These are phyloP conservation scores for Piliocolobus tephrosceles DNA, from an alignment of 2,113 vertebrate species.

Conservation along the genomic window DNA sequence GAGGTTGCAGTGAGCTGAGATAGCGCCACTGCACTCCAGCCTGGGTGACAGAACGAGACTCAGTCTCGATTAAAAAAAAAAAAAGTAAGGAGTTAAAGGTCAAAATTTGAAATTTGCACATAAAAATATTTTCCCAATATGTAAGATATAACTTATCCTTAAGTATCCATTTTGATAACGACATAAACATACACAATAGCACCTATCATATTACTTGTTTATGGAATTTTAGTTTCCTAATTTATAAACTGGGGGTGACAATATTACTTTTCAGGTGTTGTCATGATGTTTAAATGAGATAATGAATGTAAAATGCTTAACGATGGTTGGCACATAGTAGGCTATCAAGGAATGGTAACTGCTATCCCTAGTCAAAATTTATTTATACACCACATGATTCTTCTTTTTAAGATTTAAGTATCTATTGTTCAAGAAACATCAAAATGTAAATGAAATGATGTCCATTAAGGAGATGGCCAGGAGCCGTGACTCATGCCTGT, in stretches of 20 bases:
- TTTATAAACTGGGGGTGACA: background rate
- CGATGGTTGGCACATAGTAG: background rate
- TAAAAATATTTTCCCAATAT: slow-evolving; percentile 39
- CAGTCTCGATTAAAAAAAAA: no score
- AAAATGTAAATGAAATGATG: slow-evolving; percentile 34
- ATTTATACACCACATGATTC: slow-evolving; percentile 4
- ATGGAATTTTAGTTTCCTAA: slow-evolving; percentile 22
- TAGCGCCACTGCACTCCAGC: no score
- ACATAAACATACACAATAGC: background rate
- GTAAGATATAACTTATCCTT: slow-evolving; percentile 42
- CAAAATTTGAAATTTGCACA: slow-evolving; percentile 25
- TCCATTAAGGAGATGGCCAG: background rate
- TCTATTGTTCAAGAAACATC: background rate
- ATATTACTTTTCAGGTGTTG: background rate
- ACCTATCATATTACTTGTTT: background rate
- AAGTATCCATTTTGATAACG: background rate
- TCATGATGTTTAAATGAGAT: background rate
- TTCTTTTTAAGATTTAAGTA: background rate
- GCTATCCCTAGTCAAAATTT: background rate
- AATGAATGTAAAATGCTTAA: slow-evolving; percentile 33
- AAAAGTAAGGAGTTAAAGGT: background rate
- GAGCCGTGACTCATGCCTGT: no score
- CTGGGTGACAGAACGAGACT: no score
- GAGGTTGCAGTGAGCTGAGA: no score
- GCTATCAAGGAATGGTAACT: background rate